A percentile compares a stretch with the other conserved stretches of the same genome.
Evolutionary conservation across 2,113 vertebrate species (phyloP).

Genomic region (Callionymus lyra): DNA sequence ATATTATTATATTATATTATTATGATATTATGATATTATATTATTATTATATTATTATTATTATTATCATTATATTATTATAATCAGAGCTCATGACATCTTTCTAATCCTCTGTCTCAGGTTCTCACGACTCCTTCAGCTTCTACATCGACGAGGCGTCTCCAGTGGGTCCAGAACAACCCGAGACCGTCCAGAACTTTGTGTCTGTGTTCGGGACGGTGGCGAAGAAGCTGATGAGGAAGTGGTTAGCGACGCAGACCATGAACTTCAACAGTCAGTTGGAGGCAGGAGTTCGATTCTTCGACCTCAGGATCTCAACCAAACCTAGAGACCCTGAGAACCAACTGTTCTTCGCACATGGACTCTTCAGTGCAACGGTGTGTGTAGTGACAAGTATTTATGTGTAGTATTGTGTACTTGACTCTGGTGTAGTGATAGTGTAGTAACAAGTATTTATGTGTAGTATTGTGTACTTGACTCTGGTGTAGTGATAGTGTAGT

Average conservation of each 20-base stretch:
- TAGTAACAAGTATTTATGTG: no score
- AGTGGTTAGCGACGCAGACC: constrained; percentile 95
- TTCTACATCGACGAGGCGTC: constrained; percentile 98
- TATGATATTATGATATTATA: no score
- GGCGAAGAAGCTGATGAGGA: constrained; percentile 95
- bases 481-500: no score
- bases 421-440: no score
- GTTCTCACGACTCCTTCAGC: constrained; percentile 96
- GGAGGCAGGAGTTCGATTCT: constrained; percentile 89
- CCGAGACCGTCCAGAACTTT: constrained; percentile 96
- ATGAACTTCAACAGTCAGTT: constrained; percentile 93
- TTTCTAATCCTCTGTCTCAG: constrained; percentile 71
- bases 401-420: constrained; percentile 23
- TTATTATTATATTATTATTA: no score
- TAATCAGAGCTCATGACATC: no score
- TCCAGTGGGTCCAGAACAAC: constrained; percentile 92
- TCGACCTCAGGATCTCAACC: constrained; percentile 95
- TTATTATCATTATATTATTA: no score
- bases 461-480: no score
- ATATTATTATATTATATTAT: no score
- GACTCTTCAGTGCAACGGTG: constrained; percentile 94
- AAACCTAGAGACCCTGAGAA: constrained; percentile 96
- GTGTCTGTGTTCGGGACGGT: constrained; percentile 95
- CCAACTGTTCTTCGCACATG: constrained; percentile 93
- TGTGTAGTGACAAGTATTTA: constrained; percentile 12